Evolutionary conservation across 2,113 vertebrate genomes (phyloP).

Genomic region (Myiopsitta monachus): DNA sequence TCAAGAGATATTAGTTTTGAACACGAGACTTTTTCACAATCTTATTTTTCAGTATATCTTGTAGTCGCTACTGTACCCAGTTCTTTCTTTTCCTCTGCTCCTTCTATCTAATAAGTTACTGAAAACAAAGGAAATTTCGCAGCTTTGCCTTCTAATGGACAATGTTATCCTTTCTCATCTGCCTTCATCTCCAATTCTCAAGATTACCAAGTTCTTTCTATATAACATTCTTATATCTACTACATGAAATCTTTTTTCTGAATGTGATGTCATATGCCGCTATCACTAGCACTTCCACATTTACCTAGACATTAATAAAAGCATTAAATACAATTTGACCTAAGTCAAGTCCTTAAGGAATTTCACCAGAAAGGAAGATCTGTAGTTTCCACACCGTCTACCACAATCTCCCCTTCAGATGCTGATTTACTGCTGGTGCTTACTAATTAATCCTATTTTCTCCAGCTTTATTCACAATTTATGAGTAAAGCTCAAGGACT

Average conservation of each 20-base stretch:
- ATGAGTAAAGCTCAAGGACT: not conserved
- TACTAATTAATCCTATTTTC: not conserved
- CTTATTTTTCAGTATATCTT: not conserved
- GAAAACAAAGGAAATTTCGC: not conserved
- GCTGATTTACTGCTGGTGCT: not conserved
- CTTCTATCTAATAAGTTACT: not conserved
- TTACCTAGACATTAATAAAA: not conserved
- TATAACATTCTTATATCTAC: not conserved
- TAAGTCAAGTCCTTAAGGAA: not conserved
- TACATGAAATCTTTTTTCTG: not conserved
- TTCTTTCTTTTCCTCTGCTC: not conserved
- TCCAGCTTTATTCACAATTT: not conserved
- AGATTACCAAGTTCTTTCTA: not conserved
- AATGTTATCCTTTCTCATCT: not conserved
- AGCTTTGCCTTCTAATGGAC: not conserved
- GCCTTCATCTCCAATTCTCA: not conserved
- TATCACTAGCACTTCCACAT: not conserved
- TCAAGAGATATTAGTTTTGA: not conserved
- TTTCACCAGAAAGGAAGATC: not conserved
- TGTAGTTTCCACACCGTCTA: not conserved
- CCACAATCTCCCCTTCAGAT: not conserved
- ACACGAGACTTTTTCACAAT: not conserved
- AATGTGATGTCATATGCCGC: not conserved
- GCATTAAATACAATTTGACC: not conserved
- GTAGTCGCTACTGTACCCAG: not conserved